These are phyloP conservation scores for Stramonita haemastoma DNA, from an alignment of 2,888 invertebrate genomes.

Conservation along the genomic window DNA sequence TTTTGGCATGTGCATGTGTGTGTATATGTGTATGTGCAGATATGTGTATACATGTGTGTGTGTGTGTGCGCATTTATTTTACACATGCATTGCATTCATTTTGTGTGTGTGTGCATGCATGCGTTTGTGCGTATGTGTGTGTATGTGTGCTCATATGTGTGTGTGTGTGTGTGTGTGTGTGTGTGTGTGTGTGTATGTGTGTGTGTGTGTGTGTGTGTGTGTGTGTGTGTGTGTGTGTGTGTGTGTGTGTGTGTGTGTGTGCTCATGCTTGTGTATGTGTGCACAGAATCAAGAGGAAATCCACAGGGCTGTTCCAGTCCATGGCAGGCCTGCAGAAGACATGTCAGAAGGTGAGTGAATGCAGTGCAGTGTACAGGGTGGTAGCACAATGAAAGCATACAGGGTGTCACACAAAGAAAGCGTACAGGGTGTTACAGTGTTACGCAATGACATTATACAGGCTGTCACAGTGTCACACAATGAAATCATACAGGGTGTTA, in stretches of 20 bases:
- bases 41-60: background rate
- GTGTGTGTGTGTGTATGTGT: too few species aligned
- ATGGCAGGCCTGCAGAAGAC: conserved; percentile 97
- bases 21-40: background rate
- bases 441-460: too few species aligned
- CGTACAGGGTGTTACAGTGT: too few species aligned
- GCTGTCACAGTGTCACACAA: too few species aligned
- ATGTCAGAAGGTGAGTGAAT: conserved; percentile 88
- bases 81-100: background rate
- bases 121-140: background rate
- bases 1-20: background rate
- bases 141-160: too few species aligned
- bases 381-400: too few species aligned
- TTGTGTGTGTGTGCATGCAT: background rate
- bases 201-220: background rate
- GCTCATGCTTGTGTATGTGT: too few species aligned
- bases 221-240: conserved; percentile 4
- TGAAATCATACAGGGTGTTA: too few species aligned
- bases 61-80: too few species aligned
- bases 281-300: conserved; percentile 89
- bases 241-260: conserved; percentile 21
- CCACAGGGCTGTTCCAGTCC: conserved; percentile 96
- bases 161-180: too few species aligned
- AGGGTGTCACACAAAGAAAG: too few species aligned
- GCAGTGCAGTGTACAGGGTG: too few species aligned